Conservation (phyloP, 2,113 vertebrate species). For the Calypte anna region DNA sequence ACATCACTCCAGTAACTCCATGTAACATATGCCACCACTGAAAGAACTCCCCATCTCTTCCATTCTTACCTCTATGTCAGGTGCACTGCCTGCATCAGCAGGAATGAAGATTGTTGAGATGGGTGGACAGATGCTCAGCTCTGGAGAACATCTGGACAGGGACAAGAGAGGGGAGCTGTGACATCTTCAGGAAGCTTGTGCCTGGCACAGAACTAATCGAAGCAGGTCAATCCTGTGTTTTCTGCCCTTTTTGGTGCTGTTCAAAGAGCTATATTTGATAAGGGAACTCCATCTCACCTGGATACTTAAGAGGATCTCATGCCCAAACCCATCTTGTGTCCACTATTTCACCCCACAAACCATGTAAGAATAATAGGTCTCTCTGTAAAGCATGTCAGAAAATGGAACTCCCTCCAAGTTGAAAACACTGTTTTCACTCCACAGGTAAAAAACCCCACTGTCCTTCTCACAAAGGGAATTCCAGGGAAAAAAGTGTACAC, state of each 20-base stretch:
- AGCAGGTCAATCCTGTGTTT: background rate
- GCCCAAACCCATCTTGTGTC: background rate
- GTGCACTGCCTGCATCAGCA: background rate
- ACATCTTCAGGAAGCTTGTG: background rate
- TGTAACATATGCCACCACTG: background rate
- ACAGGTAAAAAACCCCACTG: background rate
- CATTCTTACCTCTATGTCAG: background rate
- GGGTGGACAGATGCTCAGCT: background rate
- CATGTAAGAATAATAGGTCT: background rate
- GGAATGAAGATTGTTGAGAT: background rate
- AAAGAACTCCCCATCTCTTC: background rate
- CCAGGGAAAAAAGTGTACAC: background rate
- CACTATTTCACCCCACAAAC: background rate
- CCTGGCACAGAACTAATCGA: background rate
- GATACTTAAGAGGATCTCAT: background rate
- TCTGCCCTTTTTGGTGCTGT: background rate
- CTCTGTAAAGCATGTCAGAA: background rate
- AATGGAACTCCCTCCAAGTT: background rate
- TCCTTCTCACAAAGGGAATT: background rate
- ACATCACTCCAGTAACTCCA: background rate
- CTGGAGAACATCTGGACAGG: background rate
- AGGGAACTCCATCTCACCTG: background rate
- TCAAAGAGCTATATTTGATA: background rate
- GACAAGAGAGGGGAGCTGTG: background rate
- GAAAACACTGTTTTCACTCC: background rate